Conservation (phyloP, 2,888 invertebrate genomes). For the Polymixis flavicincta region DNA sequence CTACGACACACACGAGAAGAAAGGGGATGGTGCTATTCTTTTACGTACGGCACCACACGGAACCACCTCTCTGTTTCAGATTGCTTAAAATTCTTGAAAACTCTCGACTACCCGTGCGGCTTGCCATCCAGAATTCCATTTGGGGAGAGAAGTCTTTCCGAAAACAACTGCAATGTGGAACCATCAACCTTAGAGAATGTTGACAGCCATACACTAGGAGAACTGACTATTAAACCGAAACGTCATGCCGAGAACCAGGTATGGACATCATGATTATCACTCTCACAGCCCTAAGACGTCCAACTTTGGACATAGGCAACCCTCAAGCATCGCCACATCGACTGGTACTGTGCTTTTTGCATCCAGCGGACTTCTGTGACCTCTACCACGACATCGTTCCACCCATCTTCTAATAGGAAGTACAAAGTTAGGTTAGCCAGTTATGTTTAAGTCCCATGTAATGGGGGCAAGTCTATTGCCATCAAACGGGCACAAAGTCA, state of each 20-base stretch:
- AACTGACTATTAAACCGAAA: background rate
- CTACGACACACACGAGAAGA: too few relatives aligned
- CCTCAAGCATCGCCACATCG: background rate
- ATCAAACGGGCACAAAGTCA: too few relatives aligned
- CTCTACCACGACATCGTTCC: too few relatives aligned
- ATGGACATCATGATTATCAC: background rate
- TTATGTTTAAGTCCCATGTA: too few relatives aligned
- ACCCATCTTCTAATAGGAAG: too few relatives aligned
- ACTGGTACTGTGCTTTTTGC: too few relatives aligned
- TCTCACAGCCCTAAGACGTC: too few relatives aligned
- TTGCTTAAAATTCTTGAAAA: conserved; percentile 1
- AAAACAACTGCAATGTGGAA: background rate
- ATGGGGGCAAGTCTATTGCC: too few relatives aligned
- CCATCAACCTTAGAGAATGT: background rate
- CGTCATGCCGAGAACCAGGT: background rate
- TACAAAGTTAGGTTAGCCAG: too few relatives aligned
- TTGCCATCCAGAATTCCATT: rapidly evolving
- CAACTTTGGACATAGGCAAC: background rate
- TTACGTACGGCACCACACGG: too few relatives aligned
- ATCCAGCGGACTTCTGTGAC: too few relatives aligned
- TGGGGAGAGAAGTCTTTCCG: background rate
- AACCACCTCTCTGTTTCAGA: conserved; percentile 17
- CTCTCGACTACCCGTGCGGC: background rate
- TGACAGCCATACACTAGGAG: background rate
- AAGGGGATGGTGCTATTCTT: too few relatives aligned